phyloP scores from a whole-genome alignment of 2,888 invertebrate genomes.

The Ommatoiulus sabulosus region DNA sequence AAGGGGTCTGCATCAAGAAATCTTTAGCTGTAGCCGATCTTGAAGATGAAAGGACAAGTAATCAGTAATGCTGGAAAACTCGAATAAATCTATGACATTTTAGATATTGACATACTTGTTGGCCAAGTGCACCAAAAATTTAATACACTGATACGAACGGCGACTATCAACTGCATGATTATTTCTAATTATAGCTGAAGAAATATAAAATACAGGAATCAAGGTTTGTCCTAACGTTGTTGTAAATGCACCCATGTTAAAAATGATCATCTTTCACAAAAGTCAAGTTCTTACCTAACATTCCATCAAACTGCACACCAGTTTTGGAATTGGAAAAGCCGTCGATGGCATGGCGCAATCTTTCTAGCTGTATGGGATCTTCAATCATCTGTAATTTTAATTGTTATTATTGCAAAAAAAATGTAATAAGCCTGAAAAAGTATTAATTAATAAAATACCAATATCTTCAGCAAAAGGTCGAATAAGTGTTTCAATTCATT shows the following conservation, averaged over 20 bases:
- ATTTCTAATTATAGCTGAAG: slow-evolving; percentile 65
- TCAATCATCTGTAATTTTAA: slow-evolving; percentile 63
- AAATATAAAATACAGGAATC: neutral
- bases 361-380: slow-evolving; percentile 66
- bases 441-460: slow-evolving; percentile 65
- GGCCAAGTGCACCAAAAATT: slow-evolving; percentile 69
- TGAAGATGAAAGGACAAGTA: neutral
- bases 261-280: slow-evolving; percentile 34
- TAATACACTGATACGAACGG: slow-evolving; percentile 70
- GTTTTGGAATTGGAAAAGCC: slow-evolving; percentile 65
- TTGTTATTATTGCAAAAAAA: neutral
- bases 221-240: neutral
- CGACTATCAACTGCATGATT: slow-evolving; percentile 68
- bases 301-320: slow-evolving; percentile 66
- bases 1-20: slow-evolving; percentile 67
- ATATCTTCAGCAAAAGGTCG: slow-evolving; percentile 66
- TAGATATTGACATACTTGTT: slow-evolving; percentile 64
- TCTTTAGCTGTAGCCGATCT: slow-evolving; percentile 67
- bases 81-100: neutral
- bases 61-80: neutral
- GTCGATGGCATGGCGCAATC: slow-evolving; percentile 68
- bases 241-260: neutral
- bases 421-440: too few relatives aligned
- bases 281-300: slow-evolving; percentile 65
- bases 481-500: slow-evolving; percentile 69